phyloP scores from a whole-genome alignment of 2,113 vertebrate genomes.

The Neolamprologus cancellatus region DNA sequence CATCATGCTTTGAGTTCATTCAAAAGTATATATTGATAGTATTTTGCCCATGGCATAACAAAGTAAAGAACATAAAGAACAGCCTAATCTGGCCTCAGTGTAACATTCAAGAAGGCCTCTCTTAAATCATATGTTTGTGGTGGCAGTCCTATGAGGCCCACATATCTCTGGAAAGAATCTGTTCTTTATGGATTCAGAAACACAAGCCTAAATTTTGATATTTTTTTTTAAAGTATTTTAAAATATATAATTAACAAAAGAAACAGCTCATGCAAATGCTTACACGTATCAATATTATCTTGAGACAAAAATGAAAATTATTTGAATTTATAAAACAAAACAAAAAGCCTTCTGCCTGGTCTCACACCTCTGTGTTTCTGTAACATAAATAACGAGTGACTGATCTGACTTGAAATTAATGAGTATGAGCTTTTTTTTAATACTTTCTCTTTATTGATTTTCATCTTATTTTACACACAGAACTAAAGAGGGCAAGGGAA shows the following conservation, averaged over 20 bases:
- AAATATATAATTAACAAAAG: background rate
- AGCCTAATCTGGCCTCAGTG: background rate
- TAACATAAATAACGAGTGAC: background rate
- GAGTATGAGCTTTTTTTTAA: fast-evolving
- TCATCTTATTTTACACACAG: background rate
- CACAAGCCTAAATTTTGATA: background rate
- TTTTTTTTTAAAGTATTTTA: fast-evolving
- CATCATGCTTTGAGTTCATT: constrained; percentile 78
- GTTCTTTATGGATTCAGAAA: fast-evolving
- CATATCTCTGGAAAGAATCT: background rate
- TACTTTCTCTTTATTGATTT: background rate
- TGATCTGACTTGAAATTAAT: background rate
- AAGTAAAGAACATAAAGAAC: background rate
- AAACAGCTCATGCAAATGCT: background rate
- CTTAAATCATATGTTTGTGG: background rate
- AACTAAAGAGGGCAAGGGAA: background rate
- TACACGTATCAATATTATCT: background rate
- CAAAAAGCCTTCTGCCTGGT: background rate
- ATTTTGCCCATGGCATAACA: background rate
- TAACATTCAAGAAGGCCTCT: background rate
- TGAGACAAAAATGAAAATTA: background rate
- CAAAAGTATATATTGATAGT: background rate
- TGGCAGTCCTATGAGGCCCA: background rate
- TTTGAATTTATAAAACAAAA: background rate
- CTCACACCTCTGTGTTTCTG: background rate